Base-by-base conservation (phyloP, 92 coral and sea anemone genomes). In the Umimayanthus chanpuru region DNA sequence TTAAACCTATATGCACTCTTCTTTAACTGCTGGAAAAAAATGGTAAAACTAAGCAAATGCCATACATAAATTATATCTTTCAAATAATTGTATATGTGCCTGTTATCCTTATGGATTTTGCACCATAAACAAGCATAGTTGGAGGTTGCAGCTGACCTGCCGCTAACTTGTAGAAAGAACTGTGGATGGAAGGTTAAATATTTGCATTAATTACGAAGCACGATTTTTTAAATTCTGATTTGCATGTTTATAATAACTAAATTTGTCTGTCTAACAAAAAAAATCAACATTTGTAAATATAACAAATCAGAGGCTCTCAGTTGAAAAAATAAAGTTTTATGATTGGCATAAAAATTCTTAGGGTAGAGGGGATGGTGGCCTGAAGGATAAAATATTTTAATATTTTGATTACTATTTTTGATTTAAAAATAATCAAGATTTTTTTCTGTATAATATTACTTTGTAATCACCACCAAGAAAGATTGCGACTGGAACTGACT, bases 391-490 rank as follows among this genome's bases (percentile, higher is more conserved):
- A 67, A 67, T 67, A 67, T 4, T 67, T 67, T 67, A 67, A 67
- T 14, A 67, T 67, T 67, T 67, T 67, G 73, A 67, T 65, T 65
- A 65, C 2, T 84, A 39, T 23, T 84, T 32, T 32, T 32, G 36
- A 32, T 29, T 44, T 28, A 29, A 18, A n/a, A 36, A 30, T 14
- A 65, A 53, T 41, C 49, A 84, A 29, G 47, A 67, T n/a, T 53
- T 29, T 64, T 61, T 25, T 32, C 49, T 20, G 2, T 61, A 85
- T 79, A 77, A 70, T 61, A n/a, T n/a, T n/a, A n/a, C 36, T 32
- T n/a, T n/a, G 85, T 89, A 89, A 38, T 91, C 89, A 44, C 91
- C 93, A 76, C 93, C 91, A 68, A 84, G 82, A 80, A 68, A 91
- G 10, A 91, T 67, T 73, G 88, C 83, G 9, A 91, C 89, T 25